phyloP scores from a whole-genome alignment of 1,140 invertebrate genomes.

The Drosophila mauritiana region DNA sequence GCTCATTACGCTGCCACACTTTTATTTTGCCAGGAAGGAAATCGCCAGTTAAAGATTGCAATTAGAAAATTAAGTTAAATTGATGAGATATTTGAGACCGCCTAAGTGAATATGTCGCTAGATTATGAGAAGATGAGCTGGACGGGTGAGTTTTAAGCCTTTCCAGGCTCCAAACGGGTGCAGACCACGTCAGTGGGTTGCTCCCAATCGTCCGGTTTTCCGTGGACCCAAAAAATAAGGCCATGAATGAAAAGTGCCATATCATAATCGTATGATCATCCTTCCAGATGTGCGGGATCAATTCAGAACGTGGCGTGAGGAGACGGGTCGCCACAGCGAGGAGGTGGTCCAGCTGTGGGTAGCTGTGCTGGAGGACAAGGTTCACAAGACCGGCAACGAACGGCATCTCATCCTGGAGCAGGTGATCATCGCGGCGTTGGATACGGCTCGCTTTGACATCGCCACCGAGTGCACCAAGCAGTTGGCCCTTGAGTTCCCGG shows the following conservation, averaged over 20 bases:
- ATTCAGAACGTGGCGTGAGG: slow-evolving; percentile 95
- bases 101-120: slow-evolving; percentile 81
- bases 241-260: slow-evolving; percentile 25
- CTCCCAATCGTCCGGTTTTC: slow-evolving; percentile 3
- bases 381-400: slow-evolving; percentile 95
- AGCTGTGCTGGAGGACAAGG: slow-evolving; percentile 89
- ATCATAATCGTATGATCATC: slow-evolving; percentile 1
- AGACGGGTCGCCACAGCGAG: slow-evolving; percentile 94
- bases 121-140: slow-evolving; percentile 86
- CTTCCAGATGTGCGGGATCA: slow-evolving; percentile 92
- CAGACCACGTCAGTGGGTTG: slow-evolving; percentile 14
- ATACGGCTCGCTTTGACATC: slow-evolving; percentile 91
- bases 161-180: slow-evolving; percentile 3
- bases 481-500: slow-evolving; percentile 94
- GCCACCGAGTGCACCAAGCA: slow-evolving; percentile 92
- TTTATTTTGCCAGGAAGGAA: slow-evolving; percentile 17
- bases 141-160: slow-evolving; percentile 80
- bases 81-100: slow-evolving; percentile 11
- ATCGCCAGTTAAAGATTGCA: slow-evolving; percentile 13
- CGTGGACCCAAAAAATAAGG: slow-evolving; percentile 8
- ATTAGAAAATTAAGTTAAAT: slow-evolving; percentile 54
- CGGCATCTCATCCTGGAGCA: slow-evolving; percentile 93
- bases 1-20: not conserved
- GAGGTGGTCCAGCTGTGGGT: slow-evolving; percentile 96
- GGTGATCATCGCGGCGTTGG: slow-evolving; percentile 96